phyloP scores from a whole-genome alignment of 2,888 invertebrate species.

The Megastigmus dorsalis region DNA sequence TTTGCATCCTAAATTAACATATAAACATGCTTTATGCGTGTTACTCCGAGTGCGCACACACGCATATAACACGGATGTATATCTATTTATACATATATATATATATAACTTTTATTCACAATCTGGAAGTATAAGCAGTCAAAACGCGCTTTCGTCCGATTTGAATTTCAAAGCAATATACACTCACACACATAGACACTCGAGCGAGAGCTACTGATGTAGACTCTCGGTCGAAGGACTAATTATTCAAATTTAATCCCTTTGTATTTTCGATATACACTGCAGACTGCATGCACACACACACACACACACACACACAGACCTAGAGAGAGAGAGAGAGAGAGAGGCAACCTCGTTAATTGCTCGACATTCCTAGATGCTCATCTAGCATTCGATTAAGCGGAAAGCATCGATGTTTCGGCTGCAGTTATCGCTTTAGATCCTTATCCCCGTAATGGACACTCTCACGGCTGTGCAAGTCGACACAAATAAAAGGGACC shows the following conservation, averaged over 20 bases:
- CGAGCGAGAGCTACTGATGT: background rate
- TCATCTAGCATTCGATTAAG: constrained; percentile 12
- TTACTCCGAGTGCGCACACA: constrained; percentile 32
- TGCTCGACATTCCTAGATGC: too few relatives aligned
- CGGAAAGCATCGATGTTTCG: constrained; percentile 3
- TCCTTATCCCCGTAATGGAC: background rate
- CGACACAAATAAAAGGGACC: too few relatives aligned
- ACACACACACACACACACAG: background rate
- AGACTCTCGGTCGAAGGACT: background rate
- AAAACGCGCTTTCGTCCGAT: constrained; percentile 15
- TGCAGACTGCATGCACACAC: too few relatives aligned
- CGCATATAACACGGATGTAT: too few relatives aligned
- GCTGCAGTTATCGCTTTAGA: background rate
- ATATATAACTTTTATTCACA: background rate
- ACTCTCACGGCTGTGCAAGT: background rate
- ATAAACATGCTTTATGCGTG: constrained; percentile 35
- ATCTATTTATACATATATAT: too few relatives aligned
- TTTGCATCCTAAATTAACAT: constrained; percentile 34
- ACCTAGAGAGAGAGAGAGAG: too few relatives aligned
- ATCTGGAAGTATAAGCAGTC: constrained; percentile 21
- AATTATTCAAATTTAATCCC: constrained; percentile 20
- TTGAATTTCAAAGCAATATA: constrained; percentile 31
- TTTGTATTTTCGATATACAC: constrained; percentile 10
- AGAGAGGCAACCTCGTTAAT: too few relatives aligned
- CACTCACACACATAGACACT: too few relatives aligned